Percentiles rank a stretch among this genome's conserved stretches.
These are phyloP conservation scores for Geotrupes spiniger DNA, from an alignment of 2,888 invertebrate genomes.

Conservation along the genomic window DNA sequence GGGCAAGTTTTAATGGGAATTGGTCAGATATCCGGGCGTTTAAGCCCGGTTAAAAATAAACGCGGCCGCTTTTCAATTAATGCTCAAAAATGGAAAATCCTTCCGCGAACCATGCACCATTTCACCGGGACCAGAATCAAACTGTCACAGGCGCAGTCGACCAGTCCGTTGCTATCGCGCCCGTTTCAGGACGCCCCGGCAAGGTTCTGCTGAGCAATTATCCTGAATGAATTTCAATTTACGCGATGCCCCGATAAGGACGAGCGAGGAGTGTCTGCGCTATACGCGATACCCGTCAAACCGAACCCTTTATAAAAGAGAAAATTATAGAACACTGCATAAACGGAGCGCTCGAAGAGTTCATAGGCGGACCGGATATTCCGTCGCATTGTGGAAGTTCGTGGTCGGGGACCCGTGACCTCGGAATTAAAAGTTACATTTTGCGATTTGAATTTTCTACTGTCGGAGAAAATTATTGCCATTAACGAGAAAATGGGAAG, in stretches of 20 bases:
- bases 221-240: constrained; percentile 46
- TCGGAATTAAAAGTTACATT: too few species aligned
- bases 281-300: constrained; percentile 7
- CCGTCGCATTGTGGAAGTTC: too few species aligned
- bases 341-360: neutral
- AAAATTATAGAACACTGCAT: neutral
- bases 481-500: too few species aligned
- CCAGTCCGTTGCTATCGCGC: constrained; percentile 24
- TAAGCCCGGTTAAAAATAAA: constrained; percentile 33
- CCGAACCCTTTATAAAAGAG: constrained; percentile 1
- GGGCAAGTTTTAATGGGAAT: constrained; percentile 4
- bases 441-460: too few species aligned
- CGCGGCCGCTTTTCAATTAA: constrained; percentile 44
- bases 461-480: too few species aligned
- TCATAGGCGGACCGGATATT: too few species aligned
- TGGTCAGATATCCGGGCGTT: constrained; percentile 1
- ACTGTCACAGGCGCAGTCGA: constrained; percentile 38
- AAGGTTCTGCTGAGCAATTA: constrained; percentile 28
- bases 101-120: constrained; percentile 44
- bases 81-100: constrained; percentile 49
- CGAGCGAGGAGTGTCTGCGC: constrained; percentile 20
- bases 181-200: constrained; percentile 3
- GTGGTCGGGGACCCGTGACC: too few species aligned
- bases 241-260: constrained; percentile 44
- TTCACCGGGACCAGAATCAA: constrained; percentile 45